Evolutionary conservation across 2,888 invertebrate species (phyloP).

Genomic region (Acanthosepion lycidas): DNA sequence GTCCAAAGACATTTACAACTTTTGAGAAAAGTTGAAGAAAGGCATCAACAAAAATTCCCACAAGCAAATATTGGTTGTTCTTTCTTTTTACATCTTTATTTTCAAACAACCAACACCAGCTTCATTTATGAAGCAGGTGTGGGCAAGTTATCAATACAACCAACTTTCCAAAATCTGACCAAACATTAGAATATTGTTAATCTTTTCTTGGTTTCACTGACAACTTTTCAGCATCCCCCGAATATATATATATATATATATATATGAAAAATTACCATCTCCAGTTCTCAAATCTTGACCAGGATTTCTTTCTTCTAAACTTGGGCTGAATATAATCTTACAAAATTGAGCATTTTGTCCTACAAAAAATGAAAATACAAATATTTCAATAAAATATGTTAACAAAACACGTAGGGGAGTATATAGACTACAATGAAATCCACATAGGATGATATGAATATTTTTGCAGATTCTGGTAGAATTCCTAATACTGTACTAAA

Average conservation of each 20-base stretch:
- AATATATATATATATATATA: background rate
- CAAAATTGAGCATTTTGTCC: conserved; percentile 56
- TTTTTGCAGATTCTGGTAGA: too few species aligned
- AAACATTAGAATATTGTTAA: too few species aligned
- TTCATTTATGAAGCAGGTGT: too few species aligned
- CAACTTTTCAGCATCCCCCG: too few species aligned
- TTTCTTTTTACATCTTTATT: background rate
- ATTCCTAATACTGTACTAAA: too few species aligned
- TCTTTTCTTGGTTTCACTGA: too few species aligned
- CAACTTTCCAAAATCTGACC: background rate
- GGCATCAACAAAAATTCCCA: background rate
- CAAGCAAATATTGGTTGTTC: background rate
- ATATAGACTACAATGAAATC: too few species aligned
- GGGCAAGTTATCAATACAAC: background rate
- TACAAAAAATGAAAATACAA: conserved; percentile 49
- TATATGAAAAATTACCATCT: conserved; percentile 57
- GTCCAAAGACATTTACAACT: too few species aligned
- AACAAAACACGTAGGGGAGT: background rate
- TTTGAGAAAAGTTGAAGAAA: too few species aligned
- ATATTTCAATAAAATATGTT: background rate
- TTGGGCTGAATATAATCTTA: conserved; percentile 70
- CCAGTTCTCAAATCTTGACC: conserved; percentile 58
- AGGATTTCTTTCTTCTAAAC: conserved; percentile 62
- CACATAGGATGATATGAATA: too few species aligned
- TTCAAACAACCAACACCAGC: background rate